Evolutionary conservation across 2,888 invertebrate species (phyloP), one percentile per base, ranked within the genome.

Genomic region (Brachylomia viminalis): DNA sequence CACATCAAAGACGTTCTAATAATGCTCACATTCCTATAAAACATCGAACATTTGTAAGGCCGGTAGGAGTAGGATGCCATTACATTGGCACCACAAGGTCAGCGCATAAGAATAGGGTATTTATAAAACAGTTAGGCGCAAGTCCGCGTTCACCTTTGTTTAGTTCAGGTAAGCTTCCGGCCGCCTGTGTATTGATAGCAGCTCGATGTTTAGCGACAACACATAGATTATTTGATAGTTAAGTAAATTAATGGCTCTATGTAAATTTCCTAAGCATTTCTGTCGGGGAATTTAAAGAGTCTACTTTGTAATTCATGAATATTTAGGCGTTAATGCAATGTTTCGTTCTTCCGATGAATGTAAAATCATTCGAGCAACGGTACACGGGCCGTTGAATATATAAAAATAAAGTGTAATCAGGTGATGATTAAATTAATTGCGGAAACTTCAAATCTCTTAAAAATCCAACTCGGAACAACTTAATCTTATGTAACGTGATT

Each of bases 91-190:
- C n/a, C 69, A 23, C 86, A 86, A 86, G 86, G 86, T 86, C 87
- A 86, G 62, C 66, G 86, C 86, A 86, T 77, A 82, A 86, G 82
- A 86, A 82, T 83, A 77, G 79, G 73, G 79, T 82, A 86, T 86
- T 82, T 85, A 84, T 83, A 85, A 86, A 84, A 87, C 88, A 86
- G 88, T 83, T 85, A 87, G 76, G 69, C 81, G 65, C 71, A 82
- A 79, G 74, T 70, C 81, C 80, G 80, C 45, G 67, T 52, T 67
- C 73, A 45, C 84, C 84, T 84, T 89, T 89, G 87, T 88, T 85
- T 80, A 82, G 72, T 56, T 74, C 89, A 88, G 90, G 88, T 87
- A 86, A 80, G 81, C 82, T 85, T 88, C 87, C 89, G 89, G 87
- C 54, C 72, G 70, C 27, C 23, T 52, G 69, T 58, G n/a, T 80